Percentiles rank a stretch among this genome's conserved stretches.
Conservation (phyloP, 2,797 vertebrate species). For the Leuciscus waleckii region DNA sequence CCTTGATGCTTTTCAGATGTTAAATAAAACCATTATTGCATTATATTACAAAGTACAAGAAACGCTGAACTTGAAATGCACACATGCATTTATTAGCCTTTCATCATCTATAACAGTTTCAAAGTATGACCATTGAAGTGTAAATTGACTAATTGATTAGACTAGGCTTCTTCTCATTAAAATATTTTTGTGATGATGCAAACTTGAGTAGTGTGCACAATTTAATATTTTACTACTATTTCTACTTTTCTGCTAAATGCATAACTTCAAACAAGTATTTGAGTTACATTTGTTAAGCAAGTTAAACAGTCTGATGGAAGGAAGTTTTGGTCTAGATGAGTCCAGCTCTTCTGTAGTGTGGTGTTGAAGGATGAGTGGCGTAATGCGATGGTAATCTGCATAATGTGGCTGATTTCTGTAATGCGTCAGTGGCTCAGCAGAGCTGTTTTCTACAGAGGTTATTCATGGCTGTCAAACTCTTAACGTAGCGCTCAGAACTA, state of each 20-base stretch:
- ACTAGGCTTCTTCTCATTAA: background rate
- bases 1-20: background rate
- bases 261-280: background rate
- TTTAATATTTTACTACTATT: background rate
- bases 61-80: background rate
- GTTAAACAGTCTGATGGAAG: background rate
- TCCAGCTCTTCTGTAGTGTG: slow-evolving; percentile 47
- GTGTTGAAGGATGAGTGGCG: slow-evolving; percentile 50
- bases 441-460: slow-evolving; percentile 36
- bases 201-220: background rate
- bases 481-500: slow-evolving; percentile 35
- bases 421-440: slow-evolving; percentile 49
- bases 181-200: background rate
- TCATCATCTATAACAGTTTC: background rate
- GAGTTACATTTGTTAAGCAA: background rate
- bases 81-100: background rate
- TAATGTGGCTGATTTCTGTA: slow-evolving; percentile 61
- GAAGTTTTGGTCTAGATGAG: slow-evolving; percentile 39
- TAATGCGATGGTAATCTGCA: slow-evolving; percentile 55
- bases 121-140: background rate
- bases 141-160: background rate
- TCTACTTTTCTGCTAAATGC: background rate
- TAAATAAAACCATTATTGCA: background rate
- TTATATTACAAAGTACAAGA: background rate
- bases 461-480: slow-evolving; percentile 34